These are phyloP conservation scores for Cacajao melanocephalus DNA, from an alignment of 2,797 vertebrate species.

Conservation along the genomic window DNA sequence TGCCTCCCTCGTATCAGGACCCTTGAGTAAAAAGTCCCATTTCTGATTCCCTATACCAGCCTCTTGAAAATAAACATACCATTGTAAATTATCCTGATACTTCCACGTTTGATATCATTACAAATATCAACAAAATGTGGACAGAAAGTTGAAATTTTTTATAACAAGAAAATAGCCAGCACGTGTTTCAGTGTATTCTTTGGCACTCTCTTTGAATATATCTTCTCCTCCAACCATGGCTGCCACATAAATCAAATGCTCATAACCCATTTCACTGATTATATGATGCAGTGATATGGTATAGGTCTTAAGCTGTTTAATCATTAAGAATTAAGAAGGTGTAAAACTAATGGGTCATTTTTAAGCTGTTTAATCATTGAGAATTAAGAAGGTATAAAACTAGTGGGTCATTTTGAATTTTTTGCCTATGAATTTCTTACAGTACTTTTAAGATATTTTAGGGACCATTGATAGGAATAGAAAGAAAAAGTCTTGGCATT, in stretches of 20 bases:
- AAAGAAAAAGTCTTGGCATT: not conserved
- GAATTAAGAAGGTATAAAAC: not conserved
- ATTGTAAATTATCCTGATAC: not conserved
- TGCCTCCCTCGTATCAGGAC: fast-evolving
- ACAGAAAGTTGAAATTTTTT: not conserved
- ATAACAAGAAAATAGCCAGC: not conserved
- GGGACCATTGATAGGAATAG: not conserved
- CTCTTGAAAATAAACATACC: not conserved
- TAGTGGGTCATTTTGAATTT: not conserved
- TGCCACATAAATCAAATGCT: not conserved
- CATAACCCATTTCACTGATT: too few relatives aligned
- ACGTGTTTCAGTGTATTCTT: not conserved
- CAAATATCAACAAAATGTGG: not conserved
- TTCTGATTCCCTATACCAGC: not conserved
- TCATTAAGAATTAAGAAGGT: not conserved
- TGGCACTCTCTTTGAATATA: not conserved
- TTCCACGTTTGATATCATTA: not conserved
- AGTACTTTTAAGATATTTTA: not conserved
- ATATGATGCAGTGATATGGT: fast-evolving
- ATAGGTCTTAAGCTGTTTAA: not conserved
- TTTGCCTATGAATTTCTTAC: not conserved
- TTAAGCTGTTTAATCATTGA: not conserved
- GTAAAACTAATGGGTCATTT: not conserved
- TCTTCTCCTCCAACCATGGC: not conserved
- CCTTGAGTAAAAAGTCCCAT: not conserved